A percentile compares a stretch with the other conserved stretches of the same genome.
Evolutionary conservation across 2,113 vertebrate species (phyloP).

Genomic region (Lepisosteus oculatus): DNA sequence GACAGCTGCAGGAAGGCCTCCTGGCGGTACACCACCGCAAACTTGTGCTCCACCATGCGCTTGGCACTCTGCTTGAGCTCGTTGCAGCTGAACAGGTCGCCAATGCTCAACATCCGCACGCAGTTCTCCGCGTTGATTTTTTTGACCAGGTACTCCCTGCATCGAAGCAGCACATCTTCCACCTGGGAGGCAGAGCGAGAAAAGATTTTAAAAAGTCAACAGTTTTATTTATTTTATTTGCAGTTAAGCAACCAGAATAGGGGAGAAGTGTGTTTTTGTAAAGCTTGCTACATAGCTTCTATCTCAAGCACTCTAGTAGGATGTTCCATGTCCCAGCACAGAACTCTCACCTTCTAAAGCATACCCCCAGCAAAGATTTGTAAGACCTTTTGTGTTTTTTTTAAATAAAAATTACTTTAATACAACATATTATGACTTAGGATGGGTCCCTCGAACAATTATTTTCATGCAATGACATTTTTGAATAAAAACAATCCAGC

Average conservation of each 20-base stretch:
- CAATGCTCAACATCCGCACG: constrained; percentile 91
- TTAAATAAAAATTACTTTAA: not conserved
- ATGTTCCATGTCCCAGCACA: no score
- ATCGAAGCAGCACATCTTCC: constrained; percentile 88
- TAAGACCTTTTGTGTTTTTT: no score
- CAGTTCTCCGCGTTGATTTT: constrained; percentile 98
- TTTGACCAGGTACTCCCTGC: constrained; percentile 93
- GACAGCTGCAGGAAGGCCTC: constrained; percentile 95
- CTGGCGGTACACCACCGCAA: constrained; percentile 88
- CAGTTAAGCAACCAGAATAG: no score
- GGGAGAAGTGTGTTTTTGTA: no score
- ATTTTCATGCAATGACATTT: no score
- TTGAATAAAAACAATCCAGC: no score
- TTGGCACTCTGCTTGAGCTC: constrained; percentile 94
- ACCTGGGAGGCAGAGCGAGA: constrained; percentile 68
- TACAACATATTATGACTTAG: not conserved
- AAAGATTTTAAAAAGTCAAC: not conserved
- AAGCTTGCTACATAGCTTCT: no score
- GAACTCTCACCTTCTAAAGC: no score
- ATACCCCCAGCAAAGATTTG: no score
- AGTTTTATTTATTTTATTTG: not conserved
- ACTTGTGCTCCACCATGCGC: constrained; percentile 98
- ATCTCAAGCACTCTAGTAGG: no score
- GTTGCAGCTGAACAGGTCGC: constrained; percentile 93
- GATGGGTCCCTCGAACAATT: no score